Evolutionary conservation across 2,797 vertebrate species (phyloP), one percentile per base, ranked within the genome.

Genomic region (Steatocranus sp.): DNA sequence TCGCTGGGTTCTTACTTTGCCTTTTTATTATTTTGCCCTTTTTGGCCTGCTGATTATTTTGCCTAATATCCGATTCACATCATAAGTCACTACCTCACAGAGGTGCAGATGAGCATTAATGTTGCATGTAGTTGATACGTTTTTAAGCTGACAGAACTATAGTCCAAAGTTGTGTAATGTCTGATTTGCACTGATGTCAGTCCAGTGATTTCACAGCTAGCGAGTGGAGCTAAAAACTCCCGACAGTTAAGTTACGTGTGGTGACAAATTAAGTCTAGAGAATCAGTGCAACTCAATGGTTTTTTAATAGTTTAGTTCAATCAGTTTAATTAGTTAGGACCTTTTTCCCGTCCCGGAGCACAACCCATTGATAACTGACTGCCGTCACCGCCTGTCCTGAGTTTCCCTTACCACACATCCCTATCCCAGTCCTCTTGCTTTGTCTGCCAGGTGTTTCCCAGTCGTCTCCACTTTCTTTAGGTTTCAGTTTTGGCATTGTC

Each of bases 261-360:
- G 66, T 73, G 41, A 4, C 41, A 73, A 48, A 12, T 48, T 18
- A 73, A 27, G 25, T 11, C 1, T 70, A 46, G 15, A 46, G 23
- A 73, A 18, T 43, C 41, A 11, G 9, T 27, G 23, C 9, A 73
- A 48, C 25, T 48, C 23, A 46, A 7, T 70, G 14, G 3, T 70
- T 70, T 68, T 70, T 68, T 25, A 36, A 15, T 15, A 41, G 11
- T 1, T 66, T 66, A 56, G 15, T 56, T 54, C 23, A 23, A 23
- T 12, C 25, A 23, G 32, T 20, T 12, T 63, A 38, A 38, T 4
- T 8, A 41, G 1, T 25, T 66, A 23, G n/a, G n/a, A 20, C 61
- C 34, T 32, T 66, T 66, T 66, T 8, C 11, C 34, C n/a, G 0
- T 38, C 11, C n/a, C 0, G 1, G 5, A 23, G 7, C 56, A 34